Conservation (phyloP, 2,113 vertebrate genomes). For the Aphelocoma coerulescens region DNA sequence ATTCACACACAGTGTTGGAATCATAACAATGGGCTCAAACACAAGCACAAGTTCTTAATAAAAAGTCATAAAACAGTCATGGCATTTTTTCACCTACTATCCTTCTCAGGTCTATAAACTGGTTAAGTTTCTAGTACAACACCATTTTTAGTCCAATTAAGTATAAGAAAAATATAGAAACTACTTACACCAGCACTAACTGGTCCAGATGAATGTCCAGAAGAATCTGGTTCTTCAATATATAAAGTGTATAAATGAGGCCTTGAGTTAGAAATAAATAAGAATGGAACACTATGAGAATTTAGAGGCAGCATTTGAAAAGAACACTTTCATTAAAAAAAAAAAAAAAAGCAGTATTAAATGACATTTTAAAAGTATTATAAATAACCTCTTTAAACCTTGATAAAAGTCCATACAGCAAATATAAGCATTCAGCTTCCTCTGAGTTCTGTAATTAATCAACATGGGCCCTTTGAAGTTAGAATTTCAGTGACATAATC, state of each 20-base stretch:
- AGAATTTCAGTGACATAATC: background rate
- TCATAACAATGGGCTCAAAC: background rate
- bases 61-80: background rate
- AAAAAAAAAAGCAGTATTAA: background rate
- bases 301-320: background rate
- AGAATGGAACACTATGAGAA: background rate
- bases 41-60: background rate
- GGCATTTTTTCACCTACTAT: background rate
- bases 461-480: background rate
- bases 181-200: slow-evolving; percentile 79
- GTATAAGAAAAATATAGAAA: background rate
- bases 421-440: background rate
- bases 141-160: background rate
- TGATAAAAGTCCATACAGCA: background rate
- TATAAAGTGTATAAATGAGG: slow-evolving; percentile 90
- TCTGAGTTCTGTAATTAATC: background rate
- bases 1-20: background rate
- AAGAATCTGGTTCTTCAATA: slow-evolving; percentile 85
- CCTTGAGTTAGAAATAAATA: slow-evolving; percentile 66
- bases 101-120: background rate
- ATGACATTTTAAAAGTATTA: background rate
- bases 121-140: background rate
- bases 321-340: background rate
- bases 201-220: slow-evolving; percentile 85
- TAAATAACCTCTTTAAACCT: background rate